These are phyloP conservation scores for Osmerus eperlanus DNA, from an alignment of 2,113 vertebrate species.

Conservation along the genomic window DNA sequence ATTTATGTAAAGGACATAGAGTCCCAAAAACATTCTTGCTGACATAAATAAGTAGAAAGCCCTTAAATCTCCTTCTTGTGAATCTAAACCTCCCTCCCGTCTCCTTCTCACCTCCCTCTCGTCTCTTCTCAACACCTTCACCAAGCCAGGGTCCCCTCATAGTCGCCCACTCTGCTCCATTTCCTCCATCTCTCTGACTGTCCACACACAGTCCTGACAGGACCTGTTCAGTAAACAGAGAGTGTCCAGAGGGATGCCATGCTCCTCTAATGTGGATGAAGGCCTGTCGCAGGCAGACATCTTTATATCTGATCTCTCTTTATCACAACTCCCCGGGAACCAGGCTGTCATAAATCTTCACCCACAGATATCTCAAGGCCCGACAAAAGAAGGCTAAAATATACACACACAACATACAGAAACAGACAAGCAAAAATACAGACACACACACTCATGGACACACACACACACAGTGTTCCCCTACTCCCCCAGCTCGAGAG, in stretches of 20 bases:
- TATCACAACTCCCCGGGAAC: conserved; percentile 20
- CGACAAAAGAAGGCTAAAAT: neutral
- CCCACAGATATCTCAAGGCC: neutral
- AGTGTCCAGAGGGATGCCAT: conserved; percentile 11
- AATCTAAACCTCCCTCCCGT: neutral
- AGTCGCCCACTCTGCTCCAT: neutral
- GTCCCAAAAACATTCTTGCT: neutral
- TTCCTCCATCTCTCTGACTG: neutral
- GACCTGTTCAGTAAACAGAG: conserved; percentile 24
- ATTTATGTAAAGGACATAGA: neutral
- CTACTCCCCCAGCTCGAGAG: conserved; percentile 9
- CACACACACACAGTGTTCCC: neutral
- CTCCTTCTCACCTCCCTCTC: neutral
- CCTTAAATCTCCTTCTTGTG: neutral
- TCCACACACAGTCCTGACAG: conserved; percentile 25
- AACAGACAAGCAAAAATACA: neutral
- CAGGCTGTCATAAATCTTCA: conserved; percentile 11
- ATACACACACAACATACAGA: neutral
- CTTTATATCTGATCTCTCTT: conserved; percentile 29
- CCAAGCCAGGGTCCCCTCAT: neutral
- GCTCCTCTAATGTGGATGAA: conserved; percentile 15
- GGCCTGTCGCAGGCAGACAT: conserved; percentile 37
- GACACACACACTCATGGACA: neutral
- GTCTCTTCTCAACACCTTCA: neutral
- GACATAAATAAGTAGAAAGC: neutral